Evolutionary conservation across 1,140 invertebrate genomes (phyloP), one percentile per base, ranked within the genome.

Genomic region (Aphaenogaster floridana): DNA sequence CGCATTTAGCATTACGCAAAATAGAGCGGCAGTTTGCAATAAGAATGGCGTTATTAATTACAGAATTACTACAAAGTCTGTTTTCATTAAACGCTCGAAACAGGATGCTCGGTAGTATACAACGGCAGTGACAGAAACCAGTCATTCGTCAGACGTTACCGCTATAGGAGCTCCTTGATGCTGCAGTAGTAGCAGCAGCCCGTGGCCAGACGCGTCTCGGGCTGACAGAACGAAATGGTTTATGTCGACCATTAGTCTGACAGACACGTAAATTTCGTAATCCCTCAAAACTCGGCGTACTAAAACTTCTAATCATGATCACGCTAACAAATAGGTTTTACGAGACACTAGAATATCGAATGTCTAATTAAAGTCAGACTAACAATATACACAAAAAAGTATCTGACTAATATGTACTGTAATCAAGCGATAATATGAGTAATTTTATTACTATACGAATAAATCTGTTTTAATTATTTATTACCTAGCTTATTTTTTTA

Each of bases 171-270:
- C 42, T 69, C 52, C 63, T 84, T 76, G 80, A 76, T n/a, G 52
- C 54, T 52, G 21, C 80, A 76, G 86, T 77, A 72, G 80, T 45
- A 83, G 8, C 13, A 71, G 36, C 61, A n/a, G 61, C 9, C 36
- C 28, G 15, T 34, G 39, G 54, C 48, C 28, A 79, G 71, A 87
- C 80, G 57, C 45, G 28, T 69, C 87, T 69, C 66, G 50, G 50
- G 39, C 34, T 57, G 68, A 57, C 76, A 79, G 61, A 68, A 87
- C 61, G 54, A 90, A 92, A 88, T 91, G 79, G 85, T 90, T 78
- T 80, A 92, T 84, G 77, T 57, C 78, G 72, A 85, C 64, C 88
- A 91, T 91, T 88, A 91, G 86, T 92, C 89, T 89, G 86, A 61
- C 42, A 15, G 8, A 61, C 54, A 39, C 28, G n/a, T 74, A 74